Percentiles rank a stretch among this genome's conserved stretches.
These are phyloP conservation scores for Apis laboriosa DNA, from an alignment of 1,140 invertebrate species.

Conservation along the genomic window DNA sequence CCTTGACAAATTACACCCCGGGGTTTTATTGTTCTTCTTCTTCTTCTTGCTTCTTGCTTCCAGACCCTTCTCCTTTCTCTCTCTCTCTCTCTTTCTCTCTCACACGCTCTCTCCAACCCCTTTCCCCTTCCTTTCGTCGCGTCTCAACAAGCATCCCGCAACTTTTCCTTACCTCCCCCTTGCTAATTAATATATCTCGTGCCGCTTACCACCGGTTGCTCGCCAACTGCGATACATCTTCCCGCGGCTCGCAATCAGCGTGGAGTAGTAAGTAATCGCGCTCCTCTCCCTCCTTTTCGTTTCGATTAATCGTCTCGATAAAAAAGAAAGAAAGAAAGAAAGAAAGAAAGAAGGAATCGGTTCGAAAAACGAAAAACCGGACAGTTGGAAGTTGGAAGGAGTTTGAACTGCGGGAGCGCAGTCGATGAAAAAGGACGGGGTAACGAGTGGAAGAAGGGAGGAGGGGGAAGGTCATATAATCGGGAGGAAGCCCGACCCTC, in stretches of 20 bases:
- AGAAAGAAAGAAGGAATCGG: neutral
- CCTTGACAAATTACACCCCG: conserved; percentile 70
- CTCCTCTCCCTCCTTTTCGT: neutral
- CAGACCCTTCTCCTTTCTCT: too few species aligned
- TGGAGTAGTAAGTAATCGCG: neutral
- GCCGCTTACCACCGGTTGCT: conserved; percentile 56
- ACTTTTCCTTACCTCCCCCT: conserved; percentile 5
- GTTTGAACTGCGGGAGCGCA: neutral
- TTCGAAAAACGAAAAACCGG: neutral
- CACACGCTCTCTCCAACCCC: conserved; percentile 14
- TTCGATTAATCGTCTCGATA: neutral
- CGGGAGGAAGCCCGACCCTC: conserved; percentile 33
- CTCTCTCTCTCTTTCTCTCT: too few species aligned
- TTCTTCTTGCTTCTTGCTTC: conserved; percentile 24
- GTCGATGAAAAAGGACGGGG: neutral
- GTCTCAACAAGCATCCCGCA: neutral
- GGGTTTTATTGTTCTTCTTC: conserved; percentile 73
- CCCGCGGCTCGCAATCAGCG: conserved; percentile 7
- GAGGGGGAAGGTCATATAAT: conserved; percentile 18
- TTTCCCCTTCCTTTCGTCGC: neutral
- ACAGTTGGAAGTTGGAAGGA: neutral
- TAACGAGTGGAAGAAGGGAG: neutral
- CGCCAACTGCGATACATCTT: conserved; percentile 8
- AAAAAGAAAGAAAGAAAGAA: neutral
- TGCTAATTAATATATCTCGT: conserved; percentile 63